Evolutionary conservation across 2,113 vertebrate genomes (phyloP).

Genomic region (Cephalopterus ornatus): DNA sequence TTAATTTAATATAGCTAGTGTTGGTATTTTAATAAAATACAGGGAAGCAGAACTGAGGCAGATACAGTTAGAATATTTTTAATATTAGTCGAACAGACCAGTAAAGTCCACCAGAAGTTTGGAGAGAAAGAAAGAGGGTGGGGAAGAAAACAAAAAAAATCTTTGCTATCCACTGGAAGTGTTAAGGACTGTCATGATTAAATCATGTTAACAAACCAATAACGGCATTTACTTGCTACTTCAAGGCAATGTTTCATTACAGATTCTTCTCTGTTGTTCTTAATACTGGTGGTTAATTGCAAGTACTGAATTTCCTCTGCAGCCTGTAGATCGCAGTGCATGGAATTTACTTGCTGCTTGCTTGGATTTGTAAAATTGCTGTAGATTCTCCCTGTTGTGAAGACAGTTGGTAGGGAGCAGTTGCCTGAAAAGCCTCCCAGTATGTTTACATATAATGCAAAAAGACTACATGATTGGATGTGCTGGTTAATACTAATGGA

Average conservation of each 20-base stretch:
- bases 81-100: not conserved
- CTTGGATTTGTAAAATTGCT: not conserved
- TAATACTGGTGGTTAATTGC: not conserved
- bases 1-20: not conserved
- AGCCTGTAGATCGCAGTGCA: not conserved
- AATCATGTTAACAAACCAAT: not conserved
- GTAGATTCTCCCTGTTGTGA: not conserved
- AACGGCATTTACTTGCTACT: not conserved
- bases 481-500: not conserved
- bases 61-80: not conserved
- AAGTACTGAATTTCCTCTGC: not conserved
- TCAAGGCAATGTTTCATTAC: not conserved
- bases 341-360: not conserved
- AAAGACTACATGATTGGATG: not conserved
- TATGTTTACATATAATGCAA: not conserved
- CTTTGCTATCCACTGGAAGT: not conserved
- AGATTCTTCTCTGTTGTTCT: not conserved
- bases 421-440: not conserved
- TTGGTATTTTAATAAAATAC: not conserved
- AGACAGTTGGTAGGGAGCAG: not conserved
- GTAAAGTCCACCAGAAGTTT: not conserved
- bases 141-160: not conserved
- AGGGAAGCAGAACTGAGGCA: not conserved
- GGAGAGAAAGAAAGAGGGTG: not conserved
- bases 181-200: not conserved